Evolutionary conservation across 2,797 vertebrate species (phyloP), one percentile per base, ranked within the genome.

Genomic region (Anguilla marmorata): DNA sequence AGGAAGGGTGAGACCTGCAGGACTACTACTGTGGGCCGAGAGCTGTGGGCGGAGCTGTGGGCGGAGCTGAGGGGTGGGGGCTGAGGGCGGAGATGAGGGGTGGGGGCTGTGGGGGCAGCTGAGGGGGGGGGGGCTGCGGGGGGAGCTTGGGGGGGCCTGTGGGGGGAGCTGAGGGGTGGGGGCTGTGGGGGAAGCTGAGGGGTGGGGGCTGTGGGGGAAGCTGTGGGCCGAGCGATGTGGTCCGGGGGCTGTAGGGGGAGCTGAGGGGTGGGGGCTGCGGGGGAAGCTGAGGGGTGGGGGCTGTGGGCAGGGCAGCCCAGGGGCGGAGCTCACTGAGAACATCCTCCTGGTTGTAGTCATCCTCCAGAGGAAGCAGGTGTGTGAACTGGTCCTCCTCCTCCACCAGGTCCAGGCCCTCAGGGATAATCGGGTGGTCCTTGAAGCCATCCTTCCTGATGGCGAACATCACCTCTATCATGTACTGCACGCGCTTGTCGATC

Each of bases 381-480:
- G 98, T 99, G 93, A 99, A 99, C 91, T 99, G 98, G 93, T 99
- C 98, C 21, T 98, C 98, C 86, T 99, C 98, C 88, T 99, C 98
- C 74, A 99, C 98, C 86, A 99, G 95, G 91, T 99, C 98, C 89
- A 99, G 95, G 0, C 98, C 98, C 0, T 98, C 98, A 1, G 96
- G 95, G 90, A 99, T 94, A 76, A 98, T 91, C 0, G 98, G 98
- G 60, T 99, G 98, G 92, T 99, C 98, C 93, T 99, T 99, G 92
- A 99, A 99, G 79, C 98, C 98, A 89, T 99, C 98, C 89, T 99
- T 99, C 85, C 98, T 95, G 87, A 99, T 98, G 84, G 98, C 98
- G 90, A 99, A 99, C 98, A 99, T 99, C 86, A 99, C 98, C 94
- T 99, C 98, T 56, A 99, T 99, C 98, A 99, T 99, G 94, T 99